Conservation (phyloP, 1,140 invertebrate genomes). For the Tachypleus tridentatus region DNA sequence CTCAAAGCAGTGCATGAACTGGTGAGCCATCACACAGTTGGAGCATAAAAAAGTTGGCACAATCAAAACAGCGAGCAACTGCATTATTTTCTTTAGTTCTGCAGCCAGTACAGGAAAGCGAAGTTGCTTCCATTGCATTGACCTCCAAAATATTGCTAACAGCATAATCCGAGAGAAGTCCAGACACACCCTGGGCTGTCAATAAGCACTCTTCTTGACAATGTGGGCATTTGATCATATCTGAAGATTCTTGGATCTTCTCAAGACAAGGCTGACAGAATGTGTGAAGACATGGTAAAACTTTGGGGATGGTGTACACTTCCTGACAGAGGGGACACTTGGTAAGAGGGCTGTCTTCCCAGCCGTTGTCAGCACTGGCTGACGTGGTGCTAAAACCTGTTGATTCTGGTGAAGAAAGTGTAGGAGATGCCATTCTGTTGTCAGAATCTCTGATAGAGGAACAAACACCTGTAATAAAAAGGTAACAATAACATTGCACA, state of each 20-base stretch:
- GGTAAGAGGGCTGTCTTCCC: constrained; percentile 30
- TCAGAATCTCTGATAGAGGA: no score
- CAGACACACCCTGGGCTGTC: constrained; percentile 40
- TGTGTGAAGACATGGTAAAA: constrained; percentile 65
- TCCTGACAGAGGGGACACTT: constrained; percentile 73
- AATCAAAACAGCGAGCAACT: constrained; percentile 81
- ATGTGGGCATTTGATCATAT: constrained; percentile 66
- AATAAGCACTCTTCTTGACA: constrained; percentile 59
- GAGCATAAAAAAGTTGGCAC: constrained; percentile 87
- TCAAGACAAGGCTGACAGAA: constrained; percentile 70
- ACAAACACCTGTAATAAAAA: no score
- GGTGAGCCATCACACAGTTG: constrained; percentile 94
- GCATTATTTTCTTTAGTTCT: constrained; percentile 73
- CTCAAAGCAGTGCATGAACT: constrained; percentile 97
- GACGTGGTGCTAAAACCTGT: constrained; percentile 9
- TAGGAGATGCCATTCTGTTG: constrained; percentile 18
- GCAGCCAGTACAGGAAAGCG: constrained; percentile 60
- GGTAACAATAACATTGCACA: no score
- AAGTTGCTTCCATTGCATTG: constrained; percentile 20
- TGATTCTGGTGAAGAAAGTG: constrained; percentile 18
- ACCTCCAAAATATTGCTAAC: constrained; percentile 43
- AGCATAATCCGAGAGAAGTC: constrained; percentile 53
- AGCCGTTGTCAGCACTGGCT: constrained; percentile 20
- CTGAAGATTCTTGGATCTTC: constrained; percentile 41
- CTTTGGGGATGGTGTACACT: constrained; percentile 53